Base-by-base conservation (phyloP, 2,797 vertebrate genomes). In the Gallinago nigripennis region DNA sequence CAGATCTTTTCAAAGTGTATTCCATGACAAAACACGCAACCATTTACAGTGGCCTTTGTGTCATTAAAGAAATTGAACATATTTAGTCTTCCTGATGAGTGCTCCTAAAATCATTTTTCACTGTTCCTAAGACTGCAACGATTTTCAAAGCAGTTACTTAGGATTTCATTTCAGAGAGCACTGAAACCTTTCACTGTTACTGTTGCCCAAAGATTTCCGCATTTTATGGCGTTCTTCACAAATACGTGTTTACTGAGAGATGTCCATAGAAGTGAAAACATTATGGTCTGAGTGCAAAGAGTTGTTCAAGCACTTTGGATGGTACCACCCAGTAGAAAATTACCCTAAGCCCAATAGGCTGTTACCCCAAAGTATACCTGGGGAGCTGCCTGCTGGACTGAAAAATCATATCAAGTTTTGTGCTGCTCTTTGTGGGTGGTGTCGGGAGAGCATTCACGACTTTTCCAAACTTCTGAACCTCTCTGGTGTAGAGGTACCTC, bases 21-120 rank as follows among this genome's bases (percentile, higher is more conserved):
- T 68, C 45, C 54, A 0, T 54, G 78, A 85, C 64, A 94, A 84
- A 94, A 79, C 35, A 90, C 1, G 8, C 20, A 79, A 57, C 16
- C 19, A 57, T 92, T 82, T 87, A 27, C 31, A 85, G 61, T 75
- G 64, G 33, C 33, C 79, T 71, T 46, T 61, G 30, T 88, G 71
- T 66, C 84, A 80, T 85, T 92, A 84, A 88, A 92, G 48, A 80
- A 94, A 95, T 68, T 39, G 64, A 92, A 92, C 11, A 8, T 77
- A 64, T 64, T 90, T 84, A 92, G 77, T 71, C 41, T 88, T 87
- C 68, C 50, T 77, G 51, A 84, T 70, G 37, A 92, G 75, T 54
- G 30, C 9, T 85, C 17, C 50, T 91, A 53, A 92, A 82, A 94
- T 77, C 0, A 70, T 92, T 86, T 80, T 92, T 66, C 37, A 57